Conservation (phyloP, 1,140 invertebrate species). For the Eubasilissa regina region DNA sequence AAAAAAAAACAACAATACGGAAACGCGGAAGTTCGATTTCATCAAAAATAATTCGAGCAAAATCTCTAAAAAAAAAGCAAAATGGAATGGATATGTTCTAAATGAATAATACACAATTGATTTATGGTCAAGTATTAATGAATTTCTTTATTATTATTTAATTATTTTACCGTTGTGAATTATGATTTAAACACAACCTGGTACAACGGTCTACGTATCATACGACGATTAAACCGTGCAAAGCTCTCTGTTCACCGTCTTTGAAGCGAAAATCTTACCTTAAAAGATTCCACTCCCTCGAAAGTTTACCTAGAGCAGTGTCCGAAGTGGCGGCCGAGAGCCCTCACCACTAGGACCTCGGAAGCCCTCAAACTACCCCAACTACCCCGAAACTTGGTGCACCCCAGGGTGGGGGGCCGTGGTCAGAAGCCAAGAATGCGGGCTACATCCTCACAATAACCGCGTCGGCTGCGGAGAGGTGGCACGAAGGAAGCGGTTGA, state of each 20-base stretch:
- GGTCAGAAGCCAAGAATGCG: slow-evolving; percentile 45
- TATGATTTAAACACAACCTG: too few species aligned
- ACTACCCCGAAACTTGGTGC: background rate
- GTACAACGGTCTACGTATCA: too few species aligned
- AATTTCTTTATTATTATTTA: too few species aligned
- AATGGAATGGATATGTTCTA: too few species aligned
- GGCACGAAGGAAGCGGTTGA: slow-evolving; percentile 27
- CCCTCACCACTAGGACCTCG: background rate
- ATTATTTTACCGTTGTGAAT: too few species aligned
- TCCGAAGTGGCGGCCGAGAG: slow-evolving; percentile 40
- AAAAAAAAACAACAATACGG: too few species aligned
- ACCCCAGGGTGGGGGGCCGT: background rate
- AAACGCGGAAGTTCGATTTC: too few species aligned
- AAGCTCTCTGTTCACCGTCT: slow-evolving; percentile 3
- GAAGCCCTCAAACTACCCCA: slow-evolving; percentile 14
- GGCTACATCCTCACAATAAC: slow-evolving; percentile 32
- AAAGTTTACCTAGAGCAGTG: slow-evolving; percentile 41
- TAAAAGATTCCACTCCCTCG: slow-evolving; percentile 25
- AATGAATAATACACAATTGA: too few species aligned
- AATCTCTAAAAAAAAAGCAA: too few species aligned
- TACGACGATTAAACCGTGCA: slow-evolving; percentile 7
- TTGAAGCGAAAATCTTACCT: slow-evolving; percentile 14
- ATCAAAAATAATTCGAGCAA: too few species aligned
- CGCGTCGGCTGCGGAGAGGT: background rate
- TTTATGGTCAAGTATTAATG: too few species aligned